phyloP scores from a whole-genome alignment of 2,113 vertebrate species.

The Poeciliopsis retropinna region DNA sequence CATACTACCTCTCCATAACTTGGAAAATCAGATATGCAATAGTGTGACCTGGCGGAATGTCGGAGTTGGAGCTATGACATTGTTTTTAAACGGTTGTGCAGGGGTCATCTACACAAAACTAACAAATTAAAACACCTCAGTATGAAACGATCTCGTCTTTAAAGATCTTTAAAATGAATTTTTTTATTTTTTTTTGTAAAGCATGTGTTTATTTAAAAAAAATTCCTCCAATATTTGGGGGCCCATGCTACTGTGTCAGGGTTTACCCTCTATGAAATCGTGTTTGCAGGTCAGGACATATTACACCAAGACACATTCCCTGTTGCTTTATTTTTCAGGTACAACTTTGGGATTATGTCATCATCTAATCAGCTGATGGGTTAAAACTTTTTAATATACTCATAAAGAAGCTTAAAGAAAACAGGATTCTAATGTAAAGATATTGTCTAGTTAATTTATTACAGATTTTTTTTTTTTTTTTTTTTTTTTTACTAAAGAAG shows the following conservation, averaged over 20 bases:
- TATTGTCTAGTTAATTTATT: no score
- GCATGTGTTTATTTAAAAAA: no score
- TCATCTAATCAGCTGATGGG: constrained; percentile 26
- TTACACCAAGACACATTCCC: constrained; percentile 10
- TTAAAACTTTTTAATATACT: neutral
- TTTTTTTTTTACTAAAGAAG: constrained; percentile 1
- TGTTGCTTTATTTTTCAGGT: constrained; percentile 14
- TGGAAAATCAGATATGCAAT: neutral
- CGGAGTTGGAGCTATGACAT: neutral
- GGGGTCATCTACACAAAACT: neutral
- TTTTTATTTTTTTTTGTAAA: no score
- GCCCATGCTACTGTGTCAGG: neutral
- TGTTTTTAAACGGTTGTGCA: neutral
- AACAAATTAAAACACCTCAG: neutral
- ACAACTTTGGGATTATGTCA: constrained; percentile 4
- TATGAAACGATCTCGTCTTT: no score
- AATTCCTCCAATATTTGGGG: neutral
- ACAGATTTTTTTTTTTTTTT: no score
- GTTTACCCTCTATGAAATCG: neutral
- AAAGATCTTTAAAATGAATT: no score
- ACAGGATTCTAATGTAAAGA: neutral
- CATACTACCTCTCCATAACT: neutral
- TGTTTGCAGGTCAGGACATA: neutral
- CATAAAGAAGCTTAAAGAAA: neutral
- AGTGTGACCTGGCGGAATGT: neutral